phyloP scores from a whole-genome alignment of 2,888 invertebrate genomes.

The Apocheima hispidaria region DNA sequence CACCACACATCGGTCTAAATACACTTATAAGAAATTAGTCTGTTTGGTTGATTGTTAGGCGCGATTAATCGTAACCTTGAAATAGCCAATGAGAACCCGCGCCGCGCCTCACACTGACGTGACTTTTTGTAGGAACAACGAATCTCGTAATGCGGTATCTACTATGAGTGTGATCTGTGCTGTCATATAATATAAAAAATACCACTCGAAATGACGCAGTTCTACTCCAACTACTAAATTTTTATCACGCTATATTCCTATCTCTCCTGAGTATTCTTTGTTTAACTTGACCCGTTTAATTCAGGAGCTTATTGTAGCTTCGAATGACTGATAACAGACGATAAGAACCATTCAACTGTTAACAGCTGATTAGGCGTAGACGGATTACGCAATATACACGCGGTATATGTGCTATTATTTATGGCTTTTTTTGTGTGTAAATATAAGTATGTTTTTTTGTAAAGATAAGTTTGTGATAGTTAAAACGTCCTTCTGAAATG shows the following conservation, averaged over 20 bases:
- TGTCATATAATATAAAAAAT: background rate
- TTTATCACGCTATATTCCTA: slow-evolving; percentile 2
- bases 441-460: background rate
- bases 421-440: background rate
- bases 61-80: too few relatives aligned
- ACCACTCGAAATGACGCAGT: background rate
- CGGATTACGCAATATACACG: slow-evolving; percentile 13
- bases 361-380: slow-evolving; percentile 9
- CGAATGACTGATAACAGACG: slow-evolving; percentile 37
- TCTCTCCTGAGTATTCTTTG: slow-evolving; percentile 11
- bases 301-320: slow-evolving; percentile 12
- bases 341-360: slow-evolving; percentile 16
- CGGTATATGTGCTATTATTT: background rate
- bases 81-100: too few relatives aligned
- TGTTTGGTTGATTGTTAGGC: too few relatives aligned
- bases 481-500: background rate
- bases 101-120: too few relatives aligned
- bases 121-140: too few relatives aligned
- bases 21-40: too few relatives aligned
- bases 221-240: background rate
- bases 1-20: too few relatives aligned
- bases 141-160: too few relatives aligned
- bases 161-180: too few relatives aligned
- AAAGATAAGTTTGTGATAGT: background rate
- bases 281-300: slow-evolving; percentile 47